These are phyloP conservation scores for Dinothrombium tinctorium DNA, from an alignment of 1,140 invertebrate species.

Conservation along the genomic window DNA sequence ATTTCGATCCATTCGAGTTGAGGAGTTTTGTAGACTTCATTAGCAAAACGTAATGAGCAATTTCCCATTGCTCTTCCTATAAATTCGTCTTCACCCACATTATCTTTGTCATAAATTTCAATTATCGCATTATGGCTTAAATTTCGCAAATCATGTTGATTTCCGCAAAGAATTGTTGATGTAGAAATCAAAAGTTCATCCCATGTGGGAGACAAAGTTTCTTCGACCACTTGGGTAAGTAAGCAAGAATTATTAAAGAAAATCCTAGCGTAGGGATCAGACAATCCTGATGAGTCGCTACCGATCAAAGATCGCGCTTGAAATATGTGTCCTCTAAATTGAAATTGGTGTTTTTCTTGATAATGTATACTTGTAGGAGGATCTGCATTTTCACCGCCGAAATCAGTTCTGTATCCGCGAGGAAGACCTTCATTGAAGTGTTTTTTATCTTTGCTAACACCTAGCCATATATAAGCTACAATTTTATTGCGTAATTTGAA, in stretches of 20 bases:
- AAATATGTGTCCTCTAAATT: slow-evolving; percentile 64
- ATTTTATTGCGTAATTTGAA: no score
- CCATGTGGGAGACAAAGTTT: slow-evolving; percentile 74
- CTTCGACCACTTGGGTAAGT: slow-evolving; percentile 39
- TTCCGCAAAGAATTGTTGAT: slow-evolving; percentile 50
- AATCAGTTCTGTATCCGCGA: not conserved
- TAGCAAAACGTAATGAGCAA: slow-evolving; percentile 28
- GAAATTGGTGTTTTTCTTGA: slow-evolving; percentile 33
- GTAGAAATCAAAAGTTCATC: slow-evolving; percentile 59
- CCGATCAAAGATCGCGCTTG: slow-evolving; percentile 67
- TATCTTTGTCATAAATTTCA: slow-evolving; percentile 74
- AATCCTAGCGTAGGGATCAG: slow-evolving; percentile 62
- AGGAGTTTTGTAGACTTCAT: slow-evolving; percentile 37
- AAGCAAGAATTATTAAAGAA: slow-evolving; percentile 20
- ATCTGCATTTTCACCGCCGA: not conserved
- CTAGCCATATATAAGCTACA: no score
- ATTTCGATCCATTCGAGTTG: slow-evolving; percentile 62
- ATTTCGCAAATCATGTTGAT: slow-evolving; percentile 47
- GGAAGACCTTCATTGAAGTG: no score
- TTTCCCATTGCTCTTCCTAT: slow-evolving; percentile 49
- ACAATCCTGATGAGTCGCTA: slow-evolving; percentile 67
- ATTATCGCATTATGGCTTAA: slow-evolving; percentile 56
- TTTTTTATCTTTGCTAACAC: no score
- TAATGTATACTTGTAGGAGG: not conserved
- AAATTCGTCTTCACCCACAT: slow-evolving; percentile 60